A percentile compares a stretch with the other conserved stretches of the same genome.
These are phyloP conservation scores for Agrenia bidenticulata DNA, from an alignment of 2,888 invertebrate genomes.

Conservation along the genomic window DNA sequence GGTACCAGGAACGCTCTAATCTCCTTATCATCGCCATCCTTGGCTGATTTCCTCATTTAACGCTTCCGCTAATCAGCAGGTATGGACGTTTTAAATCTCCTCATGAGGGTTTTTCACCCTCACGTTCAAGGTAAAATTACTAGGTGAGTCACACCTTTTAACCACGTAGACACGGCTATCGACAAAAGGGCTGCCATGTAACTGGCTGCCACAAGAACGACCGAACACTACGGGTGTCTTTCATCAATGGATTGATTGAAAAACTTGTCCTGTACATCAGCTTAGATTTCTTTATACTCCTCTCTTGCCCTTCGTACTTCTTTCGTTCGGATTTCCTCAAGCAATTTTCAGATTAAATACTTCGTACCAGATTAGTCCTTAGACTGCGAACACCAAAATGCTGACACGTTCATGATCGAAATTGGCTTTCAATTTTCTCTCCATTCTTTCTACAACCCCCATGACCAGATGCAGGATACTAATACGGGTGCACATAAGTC, in stretches of 20 bases:
- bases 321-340: background rate
- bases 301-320: background rate
- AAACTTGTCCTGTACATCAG: background rate
- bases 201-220: background rate
- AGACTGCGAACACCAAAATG: too few relatives aligned
- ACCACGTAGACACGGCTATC: background rate
- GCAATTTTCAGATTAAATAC: too few relatives aligned
- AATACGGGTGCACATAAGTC: too few relatives aligned
- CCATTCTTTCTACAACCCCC: too few relatives aligned
- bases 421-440: too few relatives aligned
- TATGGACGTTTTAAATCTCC: background rate
- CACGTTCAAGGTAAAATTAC: background rate
- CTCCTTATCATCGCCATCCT: background rate
- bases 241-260: background rate
- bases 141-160: constrained; percentile 8
- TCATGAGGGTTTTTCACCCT: background rate
- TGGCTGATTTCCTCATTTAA: background rate
- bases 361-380: too few relatives aligned
- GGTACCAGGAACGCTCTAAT: background rate
- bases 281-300: background rate
- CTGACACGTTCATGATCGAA: too few relatives aligned
- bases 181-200: background rate
- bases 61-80: background rate
- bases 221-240: background rate
- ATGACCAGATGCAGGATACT: too few relatives aligned